Evolutionary conservation across 2,113 vertebrate genomes (phyloP).

Genomic region (Festucalex cinctus): DNA sequence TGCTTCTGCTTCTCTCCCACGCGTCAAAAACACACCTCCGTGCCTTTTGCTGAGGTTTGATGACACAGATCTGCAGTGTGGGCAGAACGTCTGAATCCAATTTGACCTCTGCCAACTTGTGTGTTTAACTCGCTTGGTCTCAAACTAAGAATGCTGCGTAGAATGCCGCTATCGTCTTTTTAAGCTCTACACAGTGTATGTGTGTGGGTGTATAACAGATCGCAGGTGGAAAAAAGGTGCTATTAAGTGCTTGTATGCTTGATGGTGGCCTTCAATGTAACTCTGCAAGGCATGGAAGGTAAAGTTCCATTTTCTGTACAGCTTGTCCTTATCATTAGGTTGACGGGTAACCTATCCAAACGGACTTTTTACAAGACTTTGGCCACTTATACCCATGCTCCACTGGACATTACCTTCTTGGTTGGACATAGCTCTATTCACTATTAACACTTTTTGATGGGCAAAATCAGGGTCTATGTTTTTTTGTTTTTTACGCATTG

Average conservation of each 20-base stretch:
- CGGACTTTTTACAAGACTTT: no score
- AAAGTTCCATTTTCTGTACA: background rate
- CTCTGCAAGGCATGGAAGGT: background rate
- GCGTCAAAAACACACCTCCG: slow-evolving; percentile 27
- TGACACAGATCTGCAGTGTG: slow-evolving; percentile 60
- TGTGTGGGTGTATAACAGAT: slow-evolving; percentile 9
- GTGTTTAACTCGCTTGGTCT: slow-evolving; percentile 37
- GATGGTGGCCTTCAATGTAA: background rate
- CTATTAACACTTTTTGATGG: no score
- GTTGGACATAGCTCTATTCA: no score
- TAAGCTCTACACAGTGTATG: background rate
- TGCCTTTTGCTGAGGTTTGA: slow-evolving; percentile 22
- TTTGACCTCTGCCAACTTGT: slow-evolving; percentile 57
- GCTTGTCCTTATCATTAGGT: no score
- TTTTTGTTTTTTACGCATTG: no score
- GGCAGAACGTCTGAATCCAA: slow-evolving; percentile 55
- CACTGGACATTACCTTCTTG: no score
- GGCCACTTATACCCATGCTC: no score
- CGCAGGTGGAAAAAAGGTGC: background rate
- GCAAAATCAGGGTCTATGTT: no score
- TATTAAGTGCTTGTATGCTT: background rate
- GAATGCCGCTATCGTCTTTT: background rate
- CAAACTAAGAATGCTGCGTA: slow-evolving; percentile 20
- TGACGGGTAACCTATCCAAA: no score
- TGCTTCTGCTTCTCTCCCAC: slow-evolving; percentile 45